Evolutionary conservation across 2,113 vertebrate genomes (phyloP).

Genomic region (Bos taurus): DNA sequence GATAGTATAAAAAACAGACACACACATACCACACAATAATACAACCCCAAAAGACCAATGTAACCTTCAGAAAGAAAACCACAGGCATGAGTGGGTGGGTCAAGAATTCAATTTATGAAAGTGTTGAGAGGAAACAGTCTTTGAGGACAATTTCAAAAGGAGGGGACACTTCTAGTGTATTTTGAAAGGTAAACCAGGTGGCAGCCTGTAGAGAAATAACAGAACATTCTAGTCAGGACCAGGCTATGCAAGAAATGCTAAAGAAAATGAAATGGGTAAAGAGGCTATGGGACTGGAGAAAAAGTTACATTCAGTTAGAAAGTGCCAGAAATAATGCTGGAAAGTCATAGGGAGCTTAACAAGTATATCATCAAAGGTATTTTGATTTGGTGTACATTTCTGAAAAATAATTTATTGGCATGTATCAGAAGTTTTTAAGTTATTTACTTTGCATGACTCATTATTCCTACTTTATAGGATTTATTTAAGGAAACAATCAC

Average conservation of each 20-base stretch:
- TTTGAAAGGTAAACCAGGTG: neutral
- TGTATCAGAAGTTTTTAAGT: neutral
- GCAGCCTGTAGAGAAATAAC: neutral
- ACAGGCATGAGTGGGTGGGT: neutral
- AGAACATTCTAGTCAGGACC: neutral
- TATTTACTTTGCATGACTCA: neutral
- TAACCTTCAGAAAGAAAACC: neutral
- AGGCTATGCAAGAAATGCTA: neutral
- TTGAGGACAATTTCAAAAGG: neutral
- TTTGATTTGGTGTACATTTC: neutral
- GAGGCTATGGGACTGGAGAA: neutral
- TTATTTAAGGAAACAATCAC: conserved; percentile 19
- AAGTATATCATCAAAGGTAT: neutral
- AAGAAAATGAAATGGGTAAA: neutral
- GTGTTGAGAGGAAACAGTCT: neutral
- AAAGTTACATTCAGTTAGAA: neutral
- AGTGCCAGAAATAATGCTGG: neutral
- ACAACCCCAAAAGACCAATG: neutral
- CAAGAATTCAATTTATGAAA: neutral
- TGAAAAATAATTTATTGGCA: neutral
- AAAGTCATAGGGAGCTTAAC: neutral
- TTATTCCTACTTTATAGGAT: neutral
- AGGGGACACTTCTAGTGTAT: neutral
- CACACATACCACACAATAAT: neutral
- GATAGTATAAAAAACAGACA: neutral